Conservation (phyloP, 2,113 vertebrate species). For the Triplophysa siluroides region DNA sequence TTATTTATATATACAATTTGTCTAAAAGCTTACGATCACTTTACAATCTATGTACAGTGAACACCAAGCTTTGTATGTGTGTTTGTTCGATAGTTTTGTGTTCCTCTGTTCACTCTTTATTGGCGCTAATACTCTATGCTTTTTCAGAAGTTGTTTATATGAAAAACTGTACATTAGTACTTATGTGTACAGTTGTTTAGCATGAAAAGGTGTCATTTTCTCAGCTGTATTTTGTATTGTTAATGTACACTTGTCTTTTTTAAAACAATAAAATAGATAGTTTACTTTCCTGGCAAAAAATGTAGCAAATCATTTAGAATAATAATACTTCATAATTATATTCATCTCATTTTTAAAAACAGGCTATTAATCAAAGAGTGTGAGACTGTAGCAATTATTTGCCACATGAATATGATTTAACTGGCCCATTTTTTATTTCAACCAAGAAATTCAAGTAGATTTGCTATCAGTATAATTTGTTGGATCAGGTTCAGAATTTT, state of each 20-base stretch:
- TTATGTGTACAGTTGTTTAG: no score
- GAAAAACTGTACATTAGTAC: no score
- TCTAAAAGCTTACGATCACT: no score
- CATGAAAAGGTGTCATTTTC: no score
- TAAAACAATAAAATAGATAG: neutral
- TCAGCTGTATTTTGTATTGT: no score
- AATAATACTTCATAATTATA: constrained; percentile 11
- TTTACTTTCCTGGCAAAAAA: neutral
- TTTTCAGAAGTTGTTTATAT: no score
- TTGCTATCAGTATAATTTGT: constrained; percentile 3
- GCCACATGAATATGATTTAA: neutral
- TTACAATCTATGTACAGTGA: no score
- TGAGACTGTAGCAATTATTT: neutral
- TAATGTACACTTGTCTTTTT: constrained; percentile 64
- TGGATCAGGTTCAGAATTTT: neutral
- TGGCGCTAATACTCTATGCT: no score
- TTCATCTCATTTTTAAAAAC: constrained; percentile 6
- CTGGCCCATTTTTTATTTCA: neutral
- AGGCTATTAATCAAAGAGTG: neutral
- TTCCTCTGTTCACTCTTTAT: no score
- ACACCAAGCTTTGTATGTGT: no score
- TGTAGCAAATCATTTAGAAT: neutral
- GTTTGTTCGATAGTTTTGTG: no score
- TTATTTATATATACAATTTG: no score
- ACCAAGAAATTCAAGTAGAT: neutral